Evolutionary conservation across 2,888 invertebrate genomes (phyloP), one percentile per base, ranked within the genome.

Genomic region (Eupithecia exiguata): DNA sequence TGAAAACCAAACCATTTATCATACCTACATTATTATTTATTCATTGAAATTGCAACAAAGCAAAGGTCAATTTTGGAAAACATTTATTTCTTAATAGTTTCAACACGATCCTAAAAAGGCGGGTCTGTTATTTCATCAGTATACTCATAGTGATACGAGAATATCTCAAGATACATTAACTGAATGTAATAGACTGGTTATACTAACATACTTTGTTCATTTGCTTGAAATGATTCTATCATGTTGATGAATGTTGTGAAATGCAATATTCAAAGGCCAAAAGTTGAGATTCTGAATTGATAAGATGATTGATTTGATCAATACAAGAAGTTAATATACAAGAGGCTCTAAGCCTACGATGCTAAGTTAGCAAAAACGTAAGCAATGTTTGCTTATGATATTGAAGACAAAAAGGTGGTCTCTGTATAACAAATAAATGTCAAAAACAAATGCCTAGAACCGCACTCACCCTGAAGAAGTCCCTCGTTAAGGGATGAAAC

Each of bases 51-150:
- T 67, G 75, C 75, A 75, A 75, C 71, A 46, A 38, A 69, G 38
- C 53, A 77, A 77, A 80, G 77, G 77, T 78, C 75, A 73, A 62
- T 73, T 78, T 78, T 75, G 70, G 68, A 70, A 78, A 77, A 77
- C 36, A 40, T 46, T 40, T 35, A 65, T 79, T 78, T 71, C 78
- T 68, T 65, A 78, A 77, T 49, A 49, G 70, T 80, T 80, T 80
- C 77, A 74, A 40, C 74, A 80, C 62, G 38, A 58, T 68, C 74
- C 5, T 25, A 75, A 71, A 75, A 70, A 71, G 78, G 58, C 36
- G 61, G 38, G 21, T 30, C 70, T 70, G 71, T 21, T 38, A 65
- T 40, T 66, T 66, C 66, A 66, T 38, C 25, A 66, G 66, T 66
- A 40, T 25, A 40, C 38, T 38, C 40, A 25, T 14, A n/a, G n/a